A percentile compares a stretch with the other conserved stretches of the same genome.
These are phyloP conservation scores for Leistus spinibarbis DNA, from an alignment of 2,888 invertebrate genomes.

Conservation along the genomic window DNA sequence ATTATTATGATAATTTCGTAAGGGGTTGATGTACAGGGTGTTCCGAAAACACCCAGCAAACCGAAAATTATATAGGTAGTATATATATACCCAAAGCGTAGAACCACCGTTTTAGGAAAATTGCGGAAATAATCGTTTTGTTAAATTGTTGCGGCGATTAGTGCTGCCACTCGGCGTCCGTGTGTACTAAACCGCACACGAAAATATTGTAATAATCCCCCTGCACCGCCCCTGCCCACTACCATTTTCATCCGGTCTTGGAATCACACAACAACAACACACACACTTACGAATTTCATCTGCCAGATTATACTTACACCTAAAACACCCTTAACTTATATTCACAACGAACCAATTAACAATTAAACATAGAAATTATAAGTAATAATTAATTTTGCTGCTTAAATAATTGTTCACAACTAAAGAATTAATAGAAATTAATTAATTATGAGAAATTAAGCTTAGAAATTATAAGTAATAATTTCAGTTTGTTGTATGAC, in stretches of 20 bases:
- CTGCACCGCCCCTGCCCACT: neutral
- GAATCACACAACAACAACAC: neutral
- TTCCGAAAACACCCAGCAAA: neutral
- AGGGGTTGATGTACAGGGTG: too few relatives aligned
- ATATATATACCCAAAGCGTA: neutral
- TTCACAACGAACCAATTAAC: too few relatives aligned
- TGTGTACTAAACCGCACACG: neutral
- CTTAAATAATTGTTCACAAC: too few relatives aligned
- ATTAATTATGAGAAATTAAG: too few relatives aligned
- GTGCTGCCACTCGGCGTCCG: neutral
- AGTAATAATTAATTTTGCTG: too few relatives aligned
- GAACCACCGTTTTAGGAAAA: slow-evolving; percentile 13
- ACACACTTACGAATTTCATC: neutral
- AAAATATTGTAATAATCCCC: neutral
- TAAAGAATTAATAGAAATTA: too few relatives aligned
- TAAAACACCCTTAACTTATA: too few relatives aligned
- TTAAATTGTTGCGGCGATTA: slow-evolving; percentile 14
- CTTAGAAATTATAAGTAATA: too few relatives aligned
- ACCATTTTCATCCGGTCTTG: too few relatives aligned
- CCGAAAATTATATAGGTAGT: neutral
- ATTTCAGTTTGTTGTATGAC: too few relatives aligned
- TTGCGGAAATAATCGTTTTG: slow-evolving; percentile 35
- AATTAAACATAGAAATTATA: too few relatives aligned
- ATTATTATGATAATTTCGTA: neutral
- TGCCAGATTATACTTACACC: neutral